Evolutionary conservation across 2,113 vertebrate species (phyloP).

Genomic region (Chelonoidis abingdonii): DNA sequence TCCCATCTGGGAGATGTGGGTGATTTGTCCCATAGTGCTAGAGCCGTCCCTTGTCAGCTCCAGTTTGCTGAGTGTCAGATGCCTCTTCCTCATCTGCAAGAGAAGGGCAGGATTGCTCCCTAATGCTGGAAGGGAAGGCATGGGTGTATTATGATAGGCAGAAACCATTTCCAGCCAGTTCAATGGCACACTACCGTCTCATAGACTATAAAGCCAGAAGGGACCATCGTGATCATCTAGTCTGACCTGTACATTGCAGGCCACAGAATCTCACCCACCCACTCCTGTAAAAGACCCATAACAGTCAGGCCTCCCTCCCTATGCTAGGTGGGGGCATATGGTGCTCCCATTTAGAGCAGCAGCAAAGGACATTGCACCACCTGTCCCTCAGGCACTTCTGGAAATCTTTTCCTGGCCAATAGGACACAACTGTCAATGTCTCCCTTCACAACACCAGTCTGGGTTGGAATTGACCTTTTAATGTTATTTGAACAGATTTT

Average conservation of each 20-base stretch:
- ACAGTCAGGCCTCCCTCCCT: neutral
- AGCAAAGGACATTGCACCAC: neutral
- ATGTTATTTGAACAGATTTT: neutral
- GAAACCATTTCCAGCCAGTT: neutral
- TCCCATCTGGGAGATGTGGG: neutral
- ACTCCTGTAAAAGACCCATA: neutral
- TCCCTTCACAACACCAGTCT: neutral
- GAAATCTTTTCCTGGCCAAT: neutral
- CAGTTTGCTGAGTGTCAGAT: neutral
- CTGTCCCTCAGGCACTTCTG: neutral
- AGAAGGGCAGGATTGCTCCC: neutral
- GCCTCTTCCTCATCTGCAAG: neutral
- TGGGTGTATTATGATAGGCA: neutral
- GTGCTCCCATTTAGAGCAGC: neutral
- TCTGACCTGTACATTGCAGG: neutral
- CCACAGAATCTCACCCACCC: neutral
- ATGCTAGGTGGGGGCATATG: neutral
- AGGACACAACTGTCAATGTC: neutral
- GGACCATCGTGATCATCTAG: neutral
- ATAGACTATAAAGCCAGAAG: neutral
- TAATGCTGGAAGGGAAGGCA: neutral
- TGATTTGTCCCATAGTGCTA: neutral
- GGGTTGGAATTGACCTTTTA: neutral
- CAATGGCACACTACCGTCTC: neutral
- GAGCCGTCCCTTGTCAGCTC: neutral